phyloP scores from a whole-genome alignment of 2,797 vertebrate species.

The Sandelia bainsii region DNA sequence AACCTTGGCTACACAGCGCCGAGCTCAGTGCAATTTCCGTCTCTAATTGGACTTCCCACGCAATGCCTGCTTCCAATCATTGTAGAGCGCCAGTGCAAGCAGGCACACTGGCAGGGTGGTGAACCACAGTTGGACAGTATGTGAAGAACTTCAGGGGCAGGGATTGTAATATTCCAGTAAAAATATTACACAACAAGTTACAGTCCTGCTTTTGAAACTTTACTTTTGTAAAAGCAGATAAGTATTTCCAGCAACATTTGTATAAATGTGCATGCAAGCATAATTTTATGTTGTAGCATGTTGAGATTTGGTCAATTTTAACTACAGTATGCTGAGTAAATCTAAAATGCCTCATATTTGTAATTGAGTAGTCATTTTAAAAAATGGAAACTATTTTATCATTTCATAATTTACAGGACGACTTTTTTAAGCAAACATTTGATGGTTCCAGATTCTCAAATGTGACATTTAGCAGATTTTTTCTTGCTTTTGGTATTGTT shows the following conservation, averaged over 20 bases:
- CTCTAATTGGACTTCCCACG: conserved; percentile 95
- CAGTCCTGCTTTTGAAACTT: not conserved
- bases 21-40: conserved; percentile 89
- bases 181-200: conserved; percentile 1
- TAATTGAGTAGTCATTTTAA: too few species aligned
- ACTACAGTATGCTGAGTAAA: not conserved
- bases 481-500: not conserved
- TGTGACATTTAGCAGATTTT: not conserved
- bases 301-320: not conserved
- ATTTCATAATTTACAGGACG: too few species aligned
- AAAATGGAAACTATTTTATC: not conserved
- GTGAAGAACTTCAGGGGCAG: conserved; percentile 31
- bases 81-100: conserved; percentile 30
- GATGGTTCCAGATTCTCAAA: not conserved
- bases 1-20: conserved; percentile 84
- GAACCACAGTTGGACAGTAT: conserved; percentile 36
- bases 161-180: conserved; percentile 17
- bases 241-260: too few species aligned
- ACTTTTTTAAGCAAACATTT: too few species aligned
- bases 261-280: too few species aligned
- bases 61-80: conserved; percentile 93
- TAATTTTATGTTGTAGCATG: not conserved
- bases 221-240: not conserved
- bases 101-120: conserved; percentile 45
- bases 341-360: too few species aligned